These are phyloP conservation scores for Bungarus multicinctus DNA, from an alignment of 2,113 vertebrate genomes.

Conservation along the genomic window DNA sequence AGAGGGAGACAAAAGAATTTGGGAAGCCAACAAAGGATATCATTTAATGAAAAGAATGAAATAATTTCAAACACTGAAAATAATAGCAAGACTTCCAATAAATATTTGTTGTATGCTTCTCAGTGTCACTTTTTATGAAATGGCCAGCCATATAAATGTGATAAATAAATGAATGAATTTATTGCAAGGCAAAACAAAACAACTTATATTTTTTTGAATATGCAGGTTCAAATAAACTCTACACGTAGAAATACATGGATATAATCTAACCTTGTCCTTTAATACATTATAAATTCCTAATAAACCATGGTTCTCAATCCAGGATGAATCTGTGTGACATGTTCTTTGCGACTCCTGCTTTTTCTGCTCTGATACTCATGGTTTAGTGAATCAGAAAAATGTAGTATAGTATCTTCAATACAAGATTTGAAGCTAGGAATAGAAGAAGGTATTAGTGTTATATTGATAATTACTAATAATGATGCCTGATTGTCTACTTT, in stretches of 20 bases:
- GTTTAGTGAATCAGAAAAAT: background rate
- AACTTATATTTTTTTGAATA: background rate
- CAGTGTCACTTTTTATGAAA: background rate
- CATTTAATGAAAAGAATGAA: background rate
- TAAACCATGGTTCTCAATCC: background rate
- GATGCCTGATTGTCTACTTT: background rate
- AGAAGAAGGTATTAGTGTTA: background rate
- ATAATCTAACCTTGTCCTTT: background rate
- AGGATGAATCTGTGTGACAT: background rate
- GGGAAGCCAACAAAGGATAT: background rate
- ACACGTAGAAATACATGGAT: background rate
- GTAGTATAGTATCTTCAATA: background rate
- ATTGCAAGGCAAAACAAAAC: background rate
- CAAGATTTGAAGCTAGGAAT: background rate
- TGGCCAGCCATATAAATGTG: background rate
- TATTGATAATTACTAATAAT: background rate
- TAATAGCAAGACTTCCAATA: background rate
- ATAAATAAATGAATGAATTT: background rate
- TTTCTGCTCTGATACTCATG: background rate
- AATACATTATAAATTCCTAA: background rate
- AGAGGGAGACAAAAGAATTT: background rate
- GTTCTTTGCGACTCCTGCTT: background rate
- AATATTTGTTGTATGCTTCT: background rate
- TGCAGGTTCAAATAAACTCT: background rate
- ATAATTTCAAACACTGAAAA: background rate